These are phyloP conservation scores for Neostethus bicornis DNA, from an alignment of 2,797 vertebrate genomes.

Conservation along the genomic window DNA sequence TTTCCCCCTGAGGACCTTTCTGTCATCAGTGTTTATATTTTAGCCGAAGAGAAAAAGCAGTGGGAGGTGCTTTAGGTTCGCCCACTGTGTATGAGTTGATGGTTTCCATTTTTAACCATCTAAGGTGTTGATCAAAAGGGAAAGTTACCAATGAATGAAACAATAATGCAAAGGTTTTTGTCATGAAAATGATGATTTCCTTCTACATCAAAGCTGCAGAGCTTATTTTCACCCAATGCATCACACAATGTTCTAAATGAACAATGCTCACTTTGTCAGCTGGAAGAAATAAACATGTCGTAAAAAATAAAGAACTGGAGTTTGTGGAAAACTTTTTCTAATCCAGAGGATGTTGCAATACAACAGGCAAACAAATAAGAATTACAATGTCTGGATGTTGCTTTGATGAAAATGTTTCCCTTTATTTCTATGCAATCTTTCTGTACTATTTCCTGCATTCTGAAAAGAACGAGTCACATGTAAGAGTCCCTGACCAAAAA, in stretches of 20 bases:
- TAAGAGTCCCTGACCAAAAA: neutral
- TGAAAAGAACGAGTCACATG: neutral
- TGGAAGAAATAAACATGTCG: neutral
- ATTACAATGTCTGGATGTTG: neutral
- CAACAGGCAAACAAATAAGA: no score
- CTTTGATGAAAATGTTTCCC: neutral
- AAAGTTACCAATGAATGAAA: slow-evolving; percentile 13
- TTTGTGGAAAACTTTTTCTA: neutral
- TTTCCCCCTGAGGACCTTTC: neutral
- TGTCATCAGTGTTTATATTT: slow-evolving; percentile 15
- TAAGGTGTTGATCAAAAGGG: slow-evolving; percentile 11
- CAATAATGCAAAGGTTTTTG: slow-evolving; percentile 26
- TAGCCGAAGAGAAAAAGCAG: slow-evolving; percentile 1
- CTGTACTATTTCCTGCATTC: neutral
- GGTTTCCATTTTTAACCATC: slow-evolving; percentile 39
- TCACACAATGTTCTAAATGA: slow-evolving; percentile 8
- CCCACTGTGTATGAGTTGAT: slow-evolving; percentile 17
- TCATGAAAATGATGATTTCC: slow-evolving; percentile 5
- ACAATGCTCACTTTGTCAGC: neutral
- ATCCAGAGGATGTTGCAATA: no score
- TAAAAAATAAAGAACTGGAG: neutral
- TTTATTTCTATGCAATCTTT: neutral
- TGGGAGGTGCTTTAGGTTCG: slow-evolving; percentile 33
- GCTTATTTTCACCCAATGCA: slow-evolving; percentile 28
- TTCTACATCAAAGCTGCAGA: slow-evolving; percentile 36